These are phyloP conservation scores for Lasioglossum morio DNA, from an alignment of 2,888 invertebrate genomes.

Conservation along the genomic window DNA sequence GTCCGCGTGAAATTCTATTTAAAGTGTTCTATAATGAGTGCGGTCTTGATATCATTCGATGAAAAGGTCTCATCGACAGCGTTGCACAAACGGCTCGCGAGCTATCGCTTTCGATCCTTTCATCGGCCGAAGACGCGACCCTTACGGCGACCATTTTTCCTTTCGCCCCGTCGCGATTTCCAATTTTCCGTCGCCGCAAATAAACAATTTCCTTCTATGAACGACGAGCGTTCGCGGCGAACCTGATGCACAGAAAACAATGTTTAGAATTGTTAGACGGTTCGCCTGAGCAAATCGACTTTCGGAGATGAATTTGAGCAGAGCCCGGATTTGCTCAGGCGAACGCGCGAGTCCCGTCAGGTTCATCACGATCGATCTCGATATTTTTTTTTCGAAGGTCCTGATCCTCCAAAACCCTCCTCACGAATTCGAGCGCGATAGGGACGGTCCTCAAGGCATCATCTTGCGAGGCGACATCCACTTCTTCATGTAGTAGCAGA, in stretches of 20 bases:
- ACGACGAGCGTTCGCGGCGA: not conserved
- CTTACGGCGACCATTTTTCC: not conserved
- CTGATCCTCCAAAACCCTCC: not conserved
- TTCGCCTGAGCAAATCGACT: constrained; percentile 27
- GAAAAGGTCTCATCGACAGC: constrained; percentile 33
- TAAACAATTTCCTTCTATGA: not conserved
- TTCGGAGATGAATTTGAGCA: constrained; percentile 7
- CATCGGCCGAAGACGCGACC: not conserved
- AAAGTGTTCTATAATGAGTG: constrained; percentile 55
- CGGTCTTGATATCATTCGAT: constrained; percentile 37
- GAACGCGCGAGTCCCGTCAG: constrained; percentile 20
- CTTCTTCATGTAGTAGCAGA: constrained; percentile 97
- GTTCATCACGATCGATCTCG: constrained; percentile 32
- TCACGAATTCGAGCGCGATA: not conserved
- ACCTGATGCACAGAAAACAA: not conserved
- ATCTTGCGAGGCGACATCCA: constrained; percentile 95
- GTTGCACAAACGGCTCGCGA: constrained; percentile 50
- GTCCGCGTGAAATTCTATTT: constrained; percentile 62
- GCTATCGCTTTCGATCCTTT: constrained; percentile 20
- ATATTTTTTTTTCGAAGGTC: constrained; percentile 6
- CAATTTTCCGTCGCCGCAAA: not conserved
- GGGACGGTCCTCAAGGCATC: constrained; percentile 86
- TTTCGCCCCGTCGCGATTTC: not conserved
- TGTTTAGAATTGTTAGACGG: not conserved
- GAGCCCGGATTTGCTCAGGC: constrained; percentile 37